phyloP scores from a whole-genome alignment of 2,797 vertebrate species.

The Megalops cyprinoides region DNA sequence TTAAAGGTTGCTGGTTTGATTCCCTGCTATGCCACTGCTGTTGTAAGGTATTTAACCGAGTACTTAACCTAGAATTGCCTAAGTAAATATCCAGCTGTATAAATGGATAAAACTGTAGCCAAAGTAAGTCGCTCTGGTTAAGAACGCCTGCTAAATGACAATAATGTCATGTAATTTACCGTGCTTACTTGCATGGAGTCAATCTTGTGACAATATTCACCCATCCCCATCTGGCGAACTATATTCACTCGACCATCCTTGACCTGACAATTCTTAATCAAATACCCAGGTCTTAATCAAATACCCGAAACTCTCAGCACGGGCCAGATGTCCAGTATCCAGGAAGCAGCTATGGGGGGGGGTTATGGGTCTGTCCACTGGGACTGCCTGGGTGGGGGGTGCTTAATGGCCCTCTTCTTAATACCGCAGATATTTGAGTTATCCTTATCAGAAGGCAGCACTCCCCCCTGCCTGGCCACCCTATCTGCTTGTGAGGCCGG shows the following conservation, averaged over 20 bases:
- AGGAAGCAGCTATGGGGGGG: conserved; percentile 47
- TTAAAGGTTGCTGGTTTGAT: too few relatives aligned
- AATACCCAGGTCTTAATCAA: conserved; percentile 49
- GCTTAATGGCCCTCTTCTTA: background rate
- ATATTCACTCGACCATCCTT: too few relatives aligned
- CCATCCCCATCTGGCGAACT: background rate
- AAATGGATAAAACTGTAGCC: too few relatives aligned
- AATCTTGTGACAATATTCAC: background rate
- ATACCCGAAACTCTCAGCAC: conserved; percentile 33
- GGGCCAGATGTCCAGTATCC: conserved; percentile 46
- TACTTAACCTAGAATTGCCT: too few relatives aligned
- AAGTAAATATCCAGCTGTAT: too few relatives aligned
- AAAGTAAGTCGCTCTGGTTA: too few relatives aligned
- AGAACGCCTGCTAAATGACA: too few relatives aligned
- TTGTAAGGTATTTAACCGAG: too few relatives aligned
- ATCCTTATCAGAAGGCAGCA: conserved; percentile 16
- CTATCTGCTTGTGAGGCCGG: background rate
- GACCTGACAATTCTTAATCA: background rate
- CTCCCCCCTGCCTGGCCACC: too few relatives aligned
- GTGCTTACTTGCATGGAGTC: background rate
- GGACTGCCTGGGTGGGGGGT: conserved; percentile 37
- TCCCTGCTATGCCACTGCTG: too few relatives aligned
- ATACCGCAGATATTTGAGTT: conserved; percentile 30
- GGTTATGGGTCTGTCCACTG: conserved; percentile 40
- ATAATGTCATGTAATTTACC: too few relatives aligned